Percentiles rank a stretch among this genome's conserved stretches.
These are phyloP conservation scores for Aphelocoma californica DNA, from an alignment of 2,797 vertebrate genomes.

Conservation along the genomic window DNA sequence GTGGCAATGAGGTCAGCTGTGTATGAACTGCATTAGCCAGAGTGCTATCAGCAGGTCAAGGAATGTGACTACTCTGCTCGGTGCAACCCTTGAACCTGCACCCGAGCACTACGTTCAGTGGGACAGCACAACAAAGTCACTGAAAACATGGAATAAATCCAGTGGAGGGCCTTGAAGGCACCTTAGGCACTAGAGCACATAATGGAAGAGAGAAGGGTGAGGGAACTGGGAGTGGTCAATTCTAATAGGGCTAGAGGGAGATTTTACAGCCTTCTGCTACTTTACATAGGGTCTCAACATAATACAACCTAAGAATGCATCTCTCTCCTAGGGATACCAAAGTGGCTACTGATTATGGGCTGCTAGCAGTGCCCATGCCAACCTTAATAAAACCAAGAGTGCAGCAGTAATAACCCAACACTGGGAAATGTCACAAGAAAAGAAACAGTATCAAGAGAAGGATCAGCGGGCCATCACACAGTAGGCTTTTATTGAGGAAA, in stretches of 20 bases:
- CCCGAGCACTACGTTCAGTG: neutral
- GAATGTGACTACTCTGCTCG: neutral
- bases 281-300: neutral
- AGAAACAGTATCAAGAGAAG: neutral
- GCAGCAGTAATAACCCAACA: neutral
- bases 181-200: neutral
- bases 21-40: neutral
- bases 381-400: neutral
- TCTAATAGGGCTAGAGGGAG: neutral
- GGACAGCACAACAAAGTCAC: neutral
- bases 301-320: neutral
- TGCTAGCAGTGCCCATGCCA: neutral
- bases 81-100: neutral
- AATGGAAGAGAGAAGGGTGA: neutral
- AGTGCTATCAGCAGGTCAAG: neutral
- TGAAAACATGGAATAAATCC: neutral
- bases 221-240: neutral
- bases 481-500: neutral
- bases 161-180: accelerated
- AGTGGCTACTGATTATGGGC: neutral
- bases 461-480: neutral
- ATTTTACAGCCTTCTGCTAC: neutral
- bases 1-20: neutral
- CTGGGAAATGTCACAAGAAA: neutral
- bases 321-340: neutral